Conservation (phyloP, 1,140 invertebrate genomes). For the Pectinophora gossypiella region DNA sequence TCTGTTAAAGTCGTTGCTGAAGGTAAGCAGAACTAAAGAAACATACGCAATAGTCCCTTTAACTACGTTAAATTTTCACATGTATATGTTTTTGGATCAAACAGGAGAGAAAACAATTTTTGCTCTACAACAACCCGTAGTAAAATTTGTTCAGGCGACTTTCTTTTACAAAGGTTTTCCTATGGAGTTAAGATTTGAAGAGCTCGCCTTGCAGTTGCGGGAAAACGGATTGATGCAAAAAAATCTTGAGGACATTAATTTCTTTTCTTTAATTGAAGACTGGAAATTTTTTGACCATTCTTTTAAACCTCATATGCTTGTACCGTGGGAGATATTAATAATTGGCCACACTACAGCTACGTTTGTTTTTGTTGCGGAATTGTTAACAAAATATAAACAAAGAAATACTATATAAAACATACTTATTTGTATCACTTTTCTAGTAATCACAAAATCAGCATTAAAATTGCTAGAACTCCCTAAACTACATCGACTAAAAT, state of each 20-base stretch:
- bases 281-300: background rate
- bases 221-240: conserved; percentile 36
- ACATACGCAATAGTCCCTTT: background rate
- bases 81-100: background rate
- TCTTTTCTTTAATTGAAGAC: background rate
- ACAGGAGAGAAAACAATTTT: background rate
- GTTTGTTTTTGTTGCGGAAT: background rate
- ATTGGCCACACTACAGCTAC: background rate
- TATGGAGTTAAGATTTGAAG: conserved; percentile 16
- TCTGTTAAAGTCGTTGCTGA: background rate
- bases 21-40: background rate
- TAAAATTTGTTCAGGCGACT: too few species aligned
- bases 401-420: too few species aligned
- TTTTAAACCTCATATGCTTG: background rate
- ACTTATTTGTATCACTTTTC: too few species aligned
- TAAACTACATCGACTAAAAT: too few species aligned
- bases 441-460: too few species aligned
- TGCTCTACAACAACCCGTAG: conserved; percentile 14
- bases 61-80: background rate
- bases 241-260: background rate
- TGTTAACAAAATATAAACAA: too few species aligned
- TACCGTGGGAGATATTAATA: background rate
- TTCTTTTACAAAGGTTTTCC: conserved; percentile 54
- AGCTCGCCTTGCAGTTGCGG: conserved; percentile 23
- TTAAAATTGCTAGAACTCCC: too few species aligned